Percentiles rank a stretch among this genome's conserved stretches.
phyloP scores from a whole-genome alignment of 2,888 invertebrate species.

The Chamaedrilus cognettii region DNA sequence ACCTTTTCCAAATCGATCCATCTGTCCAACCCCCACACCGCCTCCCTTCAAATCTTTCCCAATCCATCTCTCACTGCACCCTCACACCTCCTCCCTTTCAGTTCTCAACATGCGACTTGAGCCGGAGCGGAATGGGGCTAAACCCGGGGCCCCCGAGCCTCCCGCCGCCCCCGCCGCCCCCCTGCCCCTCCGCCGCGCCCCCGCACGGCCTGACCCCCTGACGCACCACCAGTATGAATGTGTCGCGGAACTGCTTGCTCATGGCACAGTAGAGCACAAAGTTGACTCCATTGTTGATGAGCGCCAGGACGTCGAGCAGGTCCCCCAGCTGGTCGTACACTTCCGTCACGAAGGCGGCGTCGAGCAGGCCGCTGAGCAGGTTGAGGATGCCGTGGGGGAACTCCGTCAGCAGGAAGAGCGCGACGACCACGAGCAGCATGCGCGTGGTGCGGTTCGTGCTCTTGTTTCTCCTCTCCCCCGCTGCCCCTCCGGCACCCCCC shows the following conservation, averaged over 20 bases:
- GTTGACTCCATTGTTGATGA: constrained; percentile 89
- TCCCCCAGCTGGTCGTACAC: constrained; percentile 70
- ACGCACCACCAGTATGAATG: too few species aligned
- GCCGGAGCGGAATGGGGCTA: too few species aligned
- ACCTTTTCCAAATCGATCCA: too few species aligned
- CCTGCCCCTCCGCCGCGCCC: neutral
- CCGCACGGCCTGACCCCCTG: neutral
- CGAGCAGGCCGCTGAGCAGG: constrained; percentile 74
- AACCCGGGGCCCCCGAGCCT: too few species aligned
- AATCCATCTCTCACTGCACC: too few species aligned
- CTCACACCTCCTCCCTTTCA: too few species aligned
- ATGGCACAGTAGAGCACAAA: constrained; percentile 92
- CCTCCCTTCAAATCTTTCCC: too few species aligned
- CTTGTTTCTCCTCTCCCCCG: constrained; percentile 43
- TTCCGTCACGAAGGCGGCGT: constrained; percentile 64
- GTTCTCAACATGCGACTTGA: too few species aligned
- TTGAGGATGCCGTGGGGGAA: constrained; percentile 78
- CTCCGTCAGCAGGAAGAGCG: constrained; percentile 88
- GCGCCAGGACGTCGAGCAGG: constrained; percentile 85
- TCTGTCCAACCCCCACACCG: too few species aligned
- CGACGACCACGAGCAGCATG: constrained; percentile 83
- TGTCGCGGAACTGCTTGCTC: constrained; percentile 85
- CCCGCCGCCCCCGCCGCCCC: neutral
- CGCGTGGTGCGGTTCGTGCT: constrained; percentile 75
- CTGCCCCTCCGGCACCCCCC: too few species aligned